A percentile compares a stretch with the other conserved stretches of the same genome.
These are phyloP conservation scores for Watsonalla cultraria DNA, from an alignment of 2,888 invertebrate genomes.

Conservation along the genomic window DNA sequence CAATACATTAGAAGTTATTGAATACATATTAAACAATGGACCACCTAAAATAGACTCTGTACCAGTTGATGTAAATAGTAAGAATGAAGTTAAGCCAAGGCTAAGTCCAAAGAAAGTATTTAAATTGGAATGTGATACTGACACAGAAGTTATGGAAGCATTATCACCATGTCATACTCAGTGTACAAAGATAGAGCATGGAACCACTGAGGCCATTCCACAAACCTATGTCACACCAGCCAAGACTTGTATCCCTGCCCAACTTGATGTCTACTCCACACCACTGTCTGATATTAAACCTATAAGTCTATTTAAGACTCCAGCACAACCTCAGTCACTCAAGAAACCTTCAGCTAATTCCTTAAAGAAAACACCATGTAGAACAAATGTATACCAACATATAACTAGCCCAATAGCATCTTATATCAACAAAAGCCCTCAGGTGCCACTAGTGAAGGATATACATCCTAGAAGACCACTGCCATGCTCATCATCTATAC, in stretches of 20 bases:
- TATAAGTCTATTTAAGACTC: slow-evolving; percentile 41
- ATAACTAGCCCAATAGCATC: slow-evolving; percentile 60
- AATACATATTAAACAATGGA: slow-evolving; percentile 49
- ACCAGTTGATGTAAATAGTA: background rate
- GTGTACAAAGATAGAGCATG: background rate
- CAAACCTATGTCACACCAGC: slow-evolving; percentile 24
- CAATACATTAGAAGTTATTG: slow-evolving; percentile 50
- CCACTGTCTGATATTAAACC: slow-evolving; percentile 16
- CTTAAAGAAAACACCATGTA: slow-evolving; percentile 36
- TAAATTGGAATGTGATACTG: background rate
- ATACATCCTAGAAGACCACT: slow-evolving; percentile 51
- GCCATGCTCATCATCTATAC: slow-evolving; percentile 42
- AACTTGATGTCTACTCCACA: slow-evolving; percentile 15
- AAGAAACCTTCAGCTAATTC: slow-evolving; percentile 34
- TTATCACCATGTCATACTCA: background rate
- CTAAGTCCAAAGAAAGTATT: background rate
- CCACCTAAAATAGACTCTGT: slow-evolving; percentile 6
- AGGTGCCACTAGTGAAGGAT: slow-evolving; percentile 48
- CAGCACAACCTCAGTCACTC: slow-evolving; percentile 27
- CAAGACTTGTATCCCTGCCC: slow-evolving; percentile 17
- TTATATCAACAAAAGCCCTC: slow-evolving; percentile 56
- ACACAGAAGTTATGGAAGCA: background rate
- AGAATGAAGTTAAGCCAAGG: background rate
- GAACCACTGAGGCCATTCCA: background rate
- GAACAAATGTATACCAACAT: slow-evolving; percentile 43